Percentiles rank a stretch among this genome's conserved stretches.
Evolutionary conservation across 2,797 vertebrate species (phyloP).

Genomic region (Pseudochromis fuscus): DNA sequence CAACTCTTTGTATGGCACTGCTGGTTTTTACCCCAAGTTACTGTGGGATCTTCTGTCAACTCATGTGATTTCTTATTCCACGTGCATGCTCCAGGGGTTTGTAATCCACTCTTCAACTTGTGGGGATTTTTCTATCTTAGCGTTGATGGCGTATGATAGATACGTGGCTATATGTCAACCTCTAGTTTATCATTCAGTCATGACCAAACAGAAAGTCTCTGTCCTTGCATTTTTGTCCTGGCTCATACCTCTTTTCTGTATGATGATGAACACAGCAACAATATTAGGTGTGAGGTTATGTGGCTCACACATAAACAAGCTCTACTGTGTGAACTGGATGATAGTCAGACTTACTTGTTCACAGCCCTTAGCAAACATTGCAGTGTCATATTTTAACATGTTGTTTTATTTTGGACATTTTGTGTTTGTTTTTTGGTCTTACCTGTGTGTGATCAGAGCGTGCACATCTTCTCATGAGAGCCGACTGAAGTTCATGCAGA

Average conservation of each 20-base stretch:
- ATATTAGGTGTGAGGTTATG: conserved; percentile 41
- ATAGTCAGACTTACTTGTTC: conserved; percentile 38
- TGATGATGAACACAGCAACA: conserved; percentile 57
- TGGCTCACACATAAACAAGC: conserved; percentile 28
- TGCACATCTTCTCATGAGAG: conserved; percentile 43
- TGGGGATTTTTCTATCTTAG: no score
- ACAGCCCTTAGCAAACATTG: neutral
- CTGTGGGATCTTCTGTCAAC: no score
- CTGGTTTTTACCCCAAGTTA: no score
- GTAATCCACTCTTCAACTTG: no score
- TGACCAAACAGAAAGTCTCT: no score
- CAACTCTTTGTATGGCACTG: no score
- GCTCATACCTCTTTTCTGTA: conserved; percentile 36
- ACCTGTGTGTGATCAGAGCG: conserved; percentile 45
- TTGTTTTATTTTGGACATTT: conserved; percentile 39
- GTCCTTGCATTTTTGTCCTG: no score
- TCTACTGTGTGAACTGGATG: conserved; percentile 65
- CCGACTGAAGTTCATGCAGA: conserved; percentile 63
- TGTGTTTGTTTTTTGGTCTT: conserved; percentile 57
- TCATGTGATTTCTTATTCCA: no score
- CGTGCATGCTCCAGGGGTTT: no score
- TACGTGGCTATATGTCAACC: no score
- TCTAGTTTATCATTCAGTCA: no score
- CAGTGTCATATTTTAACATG: conserved; percentile 41
- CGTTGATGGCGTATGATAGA: no score